Evolutionary conservation across 2,113 vertebrate genomes (phyloP), one percentile per base, ranked within the genome.

Genomic region (Elephantulus edwardii): DNA sequence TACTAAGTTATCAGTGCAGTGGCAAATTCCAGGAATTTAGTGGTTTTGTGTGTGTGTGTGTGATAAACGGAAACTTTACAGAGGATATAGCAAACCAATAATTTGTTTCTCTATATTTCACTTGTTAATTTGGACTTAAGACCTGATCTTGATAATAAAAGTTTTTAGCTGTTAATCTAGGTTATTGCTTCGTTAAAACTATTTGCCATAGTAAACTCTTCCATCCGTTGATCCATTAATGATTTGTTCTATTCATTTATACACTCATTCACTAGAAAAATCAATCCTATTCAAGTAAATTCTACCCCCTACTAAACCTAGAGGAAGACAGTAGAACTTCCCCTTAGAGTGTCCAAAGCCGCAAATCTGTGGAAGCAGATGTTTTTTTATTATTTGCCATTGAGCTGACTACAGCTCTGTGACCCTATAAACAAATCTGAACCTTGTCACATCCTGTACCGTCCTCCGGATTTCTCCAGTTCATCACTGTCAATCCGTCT

Each of bases 81-180:
- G 48, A 58, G 24, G n/a, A 88, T 19, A 54, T 7, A 58, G 56
- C 19, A 42, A 79, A 44, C 11, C 19, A 75, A 82, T 56, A 52
- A 38, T 70, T 38, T 52, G 7, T 38, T 88, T 90, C 50, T 76
- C 46, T 17, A 33, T n/a, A 90, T 75, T 86, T 83, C 9, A 92
- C 44, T 89, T 82, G 44, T 11, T 71, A 77, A 83, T 80, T 83
- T 58, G 90, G 22, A 62, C 35, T 56, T 81, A 82, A 89, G 85
- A 81, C 10, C 19, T 89, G 76, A 24, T 38, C 24, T 62, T 88
- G 62, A 48, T 58, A 40, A 84, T 76, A 68, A 26, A 28, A 28
- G 26, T 60, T 58, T 52, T 82, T 72, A 66, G 35, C n/a, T 35
- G 38, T 28, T 78, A 62, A 46, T 74, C 38, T 88, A 90, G 14